These are phyloP conservation scores for Chrysotoxum bicinctum DNA, from an alignment of 2,888 invertebrate species.

Conservation along the genomic window DNA sequence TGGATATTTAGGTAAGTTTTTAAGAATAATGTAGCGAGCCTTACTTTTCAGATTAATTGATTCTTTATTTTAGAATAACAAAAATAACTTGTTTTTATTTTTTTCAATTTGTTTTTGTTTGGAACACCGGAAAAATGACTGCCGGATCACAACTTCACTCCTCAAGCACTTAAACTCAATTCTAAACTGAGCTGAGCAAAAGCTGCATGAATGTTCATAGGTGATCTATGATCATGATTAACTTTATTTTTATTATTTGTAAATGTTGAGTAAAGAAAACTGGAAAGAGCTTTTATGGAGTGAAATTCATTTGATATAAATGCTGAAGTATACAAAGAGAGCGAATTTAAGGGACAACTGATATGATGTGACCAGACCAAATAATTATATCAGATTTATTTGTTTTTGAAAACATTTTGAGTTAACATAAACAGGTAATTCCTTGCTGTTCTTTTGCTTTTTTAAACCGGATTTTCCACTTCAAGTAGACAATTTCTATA, in stretches of 20 bases:
- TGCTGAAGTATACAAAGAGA: too few species aligned
- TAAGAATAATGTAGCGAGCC: neutral
- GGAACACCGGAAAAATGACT: neutral
- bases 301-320: neutral
- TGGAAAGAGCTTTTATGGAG: slow-evolving; percentile 10
- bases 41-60: neutral
- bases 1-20: neutral
- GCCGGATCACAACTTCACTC: neutral
- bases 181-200: neutral
- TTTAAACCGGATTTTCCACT: too few species aligned
- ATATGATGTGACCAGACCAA: too few species aligned
- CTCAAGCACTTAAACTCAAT: neutral
- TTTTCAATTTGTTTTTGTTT: too few species aligned
- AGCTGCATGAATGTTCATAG: neutral
- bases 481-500: too few species aligned
- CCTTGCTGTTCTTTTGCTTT: too few species aligned
- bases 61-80: neutral
- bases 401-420: too few species aligned
- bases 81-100: too few species aligned
- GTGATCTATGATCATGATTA: too few species aligned
- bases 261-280: neutral
- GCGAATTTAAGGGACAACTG: too few species aligned
- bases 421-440: too few species aligned
- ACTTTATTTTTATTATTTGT: neutral
- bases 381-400: too few species aligned